phyloP scores from a whole-genome alignment of 1,140 invertebrate species.

The Mercenaria mercenaria region DNA sequence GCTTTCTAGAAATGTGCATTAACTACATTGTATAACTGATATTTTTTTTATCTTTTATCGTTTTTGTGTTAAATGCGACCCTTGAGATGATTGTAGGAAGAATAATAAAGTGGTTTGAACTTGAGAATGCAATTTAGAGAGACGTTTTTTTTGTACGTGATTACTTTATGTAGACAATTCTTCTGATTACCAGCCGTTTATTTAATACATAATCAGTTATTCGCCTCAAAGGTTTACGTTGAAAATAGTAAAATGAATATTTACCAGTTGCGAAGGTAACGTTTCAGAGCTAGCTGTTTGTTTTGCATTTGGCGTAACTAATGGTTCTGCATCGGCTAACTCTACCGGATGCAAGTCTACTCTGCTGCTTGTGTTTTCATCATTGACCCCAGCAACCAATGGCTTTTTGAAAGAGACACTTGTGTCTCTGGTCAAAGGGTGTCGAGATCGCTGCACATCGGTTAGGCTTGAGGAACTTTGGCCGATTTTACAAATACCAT shows the following conservation, averaged over 20 bases:
- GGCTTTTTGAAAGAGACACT: slow-evolving; percentile 51
- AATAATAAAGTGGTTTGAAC: too few species aligned
- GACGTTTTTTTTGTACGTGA: too few species aligned
- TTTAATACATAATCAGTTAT: too few species aligned
- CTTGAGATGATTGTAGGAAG: too few species aligned
- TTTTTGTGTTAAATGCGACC: too few species aligned
- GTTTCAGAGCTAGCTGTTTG: slow-evolving; percentile 28
- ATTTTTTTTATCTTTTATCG: too few species aligned
- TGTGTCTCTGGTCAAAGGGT: slow-evolving; percentile 41
- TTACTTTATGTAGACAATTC: too few species aligned
- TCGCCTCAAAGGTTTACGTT: too few species aligned
- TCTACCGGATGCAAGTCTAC: slow-evolving; percentile 5
- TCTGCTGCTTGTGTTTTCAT: background rate
- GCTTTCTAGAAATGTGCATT: too few species aligned
- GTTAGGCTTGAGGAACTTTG: slow-evolving; percentile 51
- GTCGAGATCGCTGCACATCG: slow-evolving; percentile 17
- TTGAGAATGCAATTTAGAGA: too few species aligned
- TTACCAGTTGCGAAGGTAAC: slow-evolving; percentile 25
- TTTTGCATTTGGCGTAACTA: background rate
- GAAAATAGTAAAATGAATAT: background rate
- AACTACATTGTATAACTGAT: too few species aligned
- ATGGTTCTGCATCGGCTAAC: slow-evolving; percentile 5
- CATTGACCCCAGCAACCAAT: background rate
- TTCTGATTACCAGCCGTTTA: too few species aligned
- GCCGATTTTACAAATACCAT: slow-evolving; percentile 34